Percentiles rank a stretch among this genome's conserved stretches.
Conservation (phyloP, 2,888 invertebrate species). For the Autographa pulchrina region DNA sequence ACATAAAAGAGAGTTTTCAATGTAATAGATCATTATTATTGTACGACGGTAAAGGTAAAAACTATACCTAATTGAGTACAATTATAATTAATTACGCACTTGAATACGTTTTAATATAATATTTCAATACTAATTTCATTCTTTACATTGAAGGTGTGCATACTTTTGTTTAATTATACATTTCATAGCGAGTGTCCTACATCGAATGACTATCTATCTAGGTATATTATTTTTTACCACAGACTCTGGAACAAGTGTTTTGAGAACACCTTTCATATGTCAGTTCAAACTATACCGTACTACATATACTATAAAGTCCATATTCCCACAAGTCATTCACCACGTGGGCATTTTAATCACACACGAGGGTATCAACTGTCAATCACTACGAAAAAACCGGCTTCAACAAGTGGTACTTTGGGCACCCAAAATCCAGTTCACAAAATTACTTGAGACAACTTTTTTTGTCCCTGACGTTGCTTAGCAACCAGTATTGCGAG, state of each 20-base stretch:
- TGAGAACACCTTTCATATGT: neutral
- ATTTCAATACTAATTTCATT: no score
- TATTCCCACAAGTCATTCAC: neutral
- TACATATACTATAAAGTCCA: neutral
- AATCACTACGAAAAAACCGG: conserved; percentile 17
- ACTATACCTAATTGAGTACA: no score
- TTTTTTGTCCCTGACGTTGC: neutral
- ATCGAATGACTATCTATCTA: neutral
- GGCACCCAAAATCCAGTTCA: conserved; percentile 19
- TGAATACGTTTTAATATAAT: no score
- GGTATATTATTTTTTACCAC: neutral
- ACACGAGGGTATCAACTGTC: neutral
- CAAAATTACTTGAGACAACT: conserved; percentile 8
- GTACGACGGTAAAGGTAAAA: no score
- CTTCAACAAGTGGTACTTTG: conserved; percentile 7
- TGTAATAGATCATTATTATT: no score
- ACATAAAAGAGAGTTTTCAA: no score
- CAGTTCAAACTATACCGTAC: neutral
- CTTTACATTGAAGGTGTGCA: no score
- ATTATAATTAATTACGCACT: no score
- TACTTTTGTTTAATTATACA: no score
- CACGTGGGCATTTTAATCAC: conserved; percentile 12
- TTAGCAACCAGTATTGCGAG: neutral
- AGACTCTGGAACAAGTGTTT: neutral
- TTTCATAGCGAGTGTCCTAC: no score